Percentiles rank a stretch among this genome's conserved stretches.
phyloP scores from a whole-genome alignment of 2,888 invertebrate genomes.

The Julus scanicus region DNA sequence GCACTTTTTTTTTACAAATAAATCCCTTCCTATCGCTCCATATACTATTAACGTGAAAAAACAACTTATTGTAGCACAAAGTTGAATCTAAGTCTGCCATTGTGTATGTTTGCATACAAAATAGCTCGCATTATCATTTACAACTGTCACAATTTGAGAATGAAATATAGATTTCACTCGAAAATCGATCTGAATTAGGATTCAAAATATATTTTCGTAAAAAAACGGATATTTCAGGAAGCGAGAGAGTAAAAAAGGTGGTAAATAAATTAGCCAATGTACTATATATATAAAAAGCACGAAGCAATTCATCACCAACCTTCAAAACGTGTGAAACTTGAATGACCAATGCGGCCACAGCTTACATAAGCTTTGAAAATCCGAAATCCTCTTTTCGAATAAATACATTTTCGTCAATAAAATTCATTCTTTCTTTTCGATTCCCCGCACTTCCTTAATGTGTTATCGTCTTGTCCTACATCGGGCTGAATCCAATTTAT shows the following conservation, averaged over 20 bases:
- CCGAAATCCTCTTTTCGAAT: slow-evolving; percentile 15
- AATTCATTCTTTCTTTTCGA: slow-evolving; percentile 3
- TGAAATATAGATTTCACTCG: neutral
- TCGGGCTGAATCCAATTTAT: slow-evolving; percentile 28
- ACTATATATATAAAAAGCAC: neutral
- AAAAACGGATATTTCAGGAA: neutral
- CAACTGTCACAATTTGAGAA: neutral
- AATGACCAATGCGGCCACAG: neutral
- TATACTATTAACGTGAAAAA: neutral
- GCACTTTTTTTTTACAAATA: neutral
- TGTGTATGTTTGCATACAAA: neutral
- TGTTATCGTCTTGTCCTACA: slow-evolving; percentile 39
- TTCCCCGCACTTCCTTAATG: slow-evolving; percentile 16
- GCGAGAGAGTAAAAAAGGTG: neutral
- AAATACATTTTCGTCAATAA: slow-evolving; percentile 41
- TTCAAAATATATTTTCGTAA: neutral
- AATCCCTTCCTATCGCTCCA: neutral
- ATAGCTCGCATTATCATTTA: neutral
- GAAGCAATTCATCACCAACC: slow-evolving; percentile 2
- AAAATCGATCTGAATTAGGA: neutral
- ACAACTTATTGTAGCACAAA: neutral
- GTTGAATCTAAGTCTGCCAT: neutral
- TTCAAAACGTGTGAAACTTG: neutral
- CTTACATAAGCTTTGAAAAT: neutral
- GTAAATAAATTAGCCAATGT: neutral